Conservation (phyloP, 2,888 invertebrate genomes). For the Diaperis boleti region DNA sequence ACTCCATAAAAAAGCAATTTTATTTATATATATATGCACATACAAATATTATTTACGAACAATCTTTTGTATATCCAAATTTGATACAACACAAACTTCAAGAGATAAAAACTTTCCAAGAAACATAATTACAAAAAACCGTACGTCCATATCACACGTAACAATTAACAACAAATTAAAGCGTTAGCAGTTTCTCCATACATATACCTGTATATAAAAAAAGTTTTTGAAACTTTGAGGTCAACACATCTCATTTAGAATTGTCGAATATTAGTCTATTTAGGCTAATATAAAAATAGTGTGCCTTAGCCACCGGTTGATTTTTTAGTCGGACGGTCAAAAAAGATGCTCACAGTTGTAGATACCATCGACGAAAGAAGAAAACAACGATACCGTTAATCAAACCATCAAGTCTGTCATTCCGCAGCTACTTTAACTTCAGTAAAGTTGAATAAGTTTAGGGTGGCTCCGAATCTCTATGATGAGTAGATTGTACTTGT, state of each 20-base stretch:
- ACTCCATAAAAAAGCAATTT: constrained; percentile 42
- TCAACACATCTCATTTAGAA: constrained; percentile 28
- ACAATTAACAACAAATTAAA: constrained; percentile 38
- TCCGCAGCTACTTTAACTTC: constrained; percentile 1
- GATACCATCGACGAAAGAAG: background rate
- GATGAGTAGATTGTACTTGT: constrained; percentile 5
- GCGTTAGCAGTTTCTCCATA: constrained; percentile 26
- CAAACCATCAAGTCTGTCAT: constrained; percentile 1
- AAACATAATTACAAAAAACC: constrained; percentile 31
- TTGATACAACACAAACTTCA: constrained; percentile 29
- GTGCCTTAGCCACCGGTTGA: constrained; percentile 30
- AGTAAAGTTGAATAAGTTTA: constrained; percentile 26
- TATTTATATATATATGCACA: constrained; percentile 40
- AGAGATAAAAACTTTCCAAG: constrained; percentile 20
- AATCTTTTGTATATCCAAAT: constrained; percentile 26
- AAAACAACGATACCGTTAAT: background rate
- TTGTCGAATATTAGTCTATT: constrained; percentile 19
- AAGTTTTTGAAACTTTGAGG: constrained; percentile 25
- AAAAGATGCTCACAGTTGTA: constrained; percentile 23
- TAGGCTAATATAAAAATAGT: constrained; percentile 38
- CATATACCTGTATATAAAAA: constrained; percentile 4
- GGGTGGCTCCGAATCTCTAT: background rate
- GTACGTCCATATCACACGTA: constrained; percentile 30
- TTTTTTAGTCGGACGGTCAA: constrained; percentile 30
- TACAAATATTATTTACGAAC: constrained; percentile 39